Evolutionary conservation across 2,797 vertebrate genomes (phyloP).

Genomic region (Halcyon smyrnensis): DNA sequence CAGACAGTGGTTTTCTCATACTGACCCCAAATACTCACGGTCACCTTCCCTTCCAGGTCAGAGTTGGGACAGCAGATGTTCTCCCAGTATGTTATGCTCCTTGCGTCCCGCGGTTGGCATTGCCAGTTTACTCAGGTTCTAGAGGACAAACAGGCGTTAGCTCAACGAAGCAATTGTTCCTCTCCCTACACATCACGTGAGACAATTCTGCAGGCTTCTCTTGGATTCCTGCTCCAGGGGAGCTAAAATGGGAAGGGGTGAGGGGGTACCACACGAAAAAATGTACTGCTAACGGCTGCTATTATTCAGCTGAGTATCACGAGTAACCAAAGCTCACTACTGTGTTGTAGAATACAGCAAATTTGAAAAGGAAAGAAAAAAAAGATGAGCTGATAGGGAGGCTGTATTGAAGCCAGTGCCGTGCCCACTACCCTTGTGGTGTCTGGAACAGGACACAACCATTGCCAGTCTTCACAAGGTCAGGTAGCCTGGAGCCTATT

Average conservation of each 20-base stretch:
- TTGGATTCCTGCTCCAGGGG: background rate
- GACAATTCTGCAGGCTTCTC: background rate
- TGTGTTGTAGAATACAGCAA: background rate
- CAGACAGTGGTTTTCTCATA: conserved; percentile 55
- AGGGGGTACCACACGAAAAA: background rate
- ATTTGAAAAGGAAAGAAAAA: background rate
- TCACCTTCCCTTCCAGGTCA: conserved; percentile 58
- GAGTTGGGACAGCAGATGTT: conserved; percentile 73
- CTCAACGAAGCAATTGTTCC: conserved; percentile 34
- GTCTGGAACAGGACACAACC: background rate
- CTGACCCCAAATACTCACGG: conserved; percentile 17
- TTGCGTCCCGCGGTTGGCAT: background rate
- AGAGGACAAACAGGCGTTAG: conserved; percentile 34
- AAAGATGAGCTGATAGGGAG: background rate
- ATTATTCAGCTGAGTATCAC: background rate
- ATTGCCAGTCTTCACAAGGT: background rate
- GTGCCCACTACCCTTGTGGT: background rate
- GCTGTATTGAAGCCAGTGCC: background rate
- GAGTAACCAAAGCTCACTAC: background rate
- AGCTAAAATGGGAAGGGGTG: background rate
- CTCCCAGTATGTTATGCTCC: conserved; percentile 26
- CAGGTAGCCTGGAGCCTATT: background rate
- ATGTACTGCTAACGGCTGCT: background rate
- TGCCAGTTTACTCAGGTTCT: conserved; percentile 17
- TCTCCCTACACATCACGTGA: background rate